These are phyloP conservation scores for Oxygymnocypris stewartii DNA, from an alignment of 2,113 vertebrate genomes.

Conservation along the genomic window DNA sequence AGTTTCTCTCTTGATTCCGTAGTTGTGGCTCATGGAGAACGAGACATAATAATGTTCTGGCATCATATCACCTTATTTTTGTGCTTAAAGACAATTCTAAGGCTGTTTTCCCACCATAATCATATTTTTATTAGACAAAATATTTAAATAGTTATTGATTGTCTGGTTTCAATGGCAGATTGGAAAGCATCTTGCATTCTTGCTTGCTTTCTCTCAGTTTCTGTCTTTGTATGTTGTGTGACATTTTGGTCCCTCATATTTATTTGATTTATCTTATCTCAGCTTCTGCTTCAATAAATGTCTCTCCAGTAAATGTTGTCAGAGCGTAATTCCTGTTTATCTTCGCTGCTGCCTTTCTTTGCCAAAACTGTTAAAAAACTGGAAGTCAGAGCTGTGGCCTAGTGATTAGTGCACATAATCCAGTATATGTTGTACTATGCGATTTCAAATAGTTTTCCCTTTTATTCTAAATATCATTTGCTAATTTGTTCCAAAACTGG, in stretches of 20 bases:
- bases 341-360: constrained; percentile 22
- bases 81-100: neutral
- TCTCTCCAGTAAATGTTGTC: constrained; percentile 26
- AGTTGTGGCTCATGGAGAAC: neutral
- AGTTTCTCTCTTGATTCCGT: neutral
- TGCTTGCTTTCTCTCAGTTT: neutral
- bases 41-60: neutral
- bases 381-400: too few species aligned
- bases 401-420: too few species aligned
- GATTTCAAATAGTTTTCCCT: too few species aligned
- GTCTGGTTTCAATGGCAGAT: neutral
- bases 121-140: neutral
- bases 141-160: neutral
- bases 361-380: too few species aligned
- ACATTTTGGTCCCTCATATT: neutral
- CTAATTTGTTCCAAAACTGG: neutral
- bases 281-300: constrained; percentile 52
- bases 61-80: neutral
- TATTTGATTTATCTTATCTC: constrained; percentile 47
- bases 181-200: neutral
- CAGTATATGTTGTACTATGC: too few species aligned
- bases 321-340: constrained; percentile 43
- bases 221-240: neutral
- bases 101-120: neutral
- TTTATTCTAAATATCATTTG: neutral